phyloP scores from a whole-genome alignment of 2,888 invertebrate species.

The Invenusta paracnida region DNA sequence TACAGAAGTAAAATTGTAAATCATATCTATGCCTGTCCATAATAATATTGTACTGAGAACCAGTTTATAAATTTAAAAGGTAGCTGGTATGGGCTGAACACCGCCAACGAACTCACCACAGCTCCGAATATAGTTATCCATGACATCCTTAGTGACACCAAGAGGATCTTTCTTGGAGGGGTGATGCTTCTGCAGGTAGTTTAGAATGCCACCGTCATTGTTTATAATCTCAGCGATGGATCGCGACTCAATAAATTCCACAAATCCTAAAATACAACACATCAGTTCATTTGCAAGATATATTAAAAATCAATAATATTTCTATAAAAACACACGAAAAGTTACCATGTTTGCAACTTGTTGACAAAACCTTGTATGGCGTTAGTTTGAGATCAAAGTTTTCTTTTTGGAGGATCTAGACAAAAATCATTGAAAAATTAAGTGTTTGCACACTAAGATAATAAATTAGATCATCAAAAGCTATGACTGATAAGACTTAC shows the following conservation, averaged over 20 bases:
- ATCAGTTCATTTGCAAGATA: not conserved
- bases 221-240: slow-evolving; percentile 78
- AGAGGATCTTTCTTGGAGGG: slow-evolving; percentile 78
- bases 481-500: too few relatives aligned
- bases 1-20: too few relatives aligned
- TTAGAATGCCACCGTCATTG: slow-evolving; percentile 76
- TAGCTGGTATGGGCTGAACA: too few relatives aligned
- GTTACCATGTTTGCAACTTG: slow-evolving; percentile 79
- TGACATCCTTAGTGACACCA: slow-evolving; percentile 74
- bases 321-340: not conserved
- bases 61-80: too few relatives aligned
- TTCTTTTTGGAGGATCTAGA: slow-evolving; percentile 77
- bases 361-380: slow-evolving; percentile 89
- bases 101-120: too few relatives aligned
- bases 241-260: slow-evolving; percentile 87
- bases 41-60: too few relatives aligned
- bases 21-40: too few relatives aligned
- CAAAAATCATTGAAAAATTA: too few relatives aligned
- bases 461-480: too few relatives aligned
- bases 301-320: too few relatives aligned
- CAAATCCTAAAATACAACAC: slow-evolving; percentile 67
- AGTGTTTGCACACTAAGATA: too few relatives aligned
- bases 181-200: slow-evolving; percentile 83
- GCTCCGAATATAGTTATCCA: slow-evolving; percentile 83
- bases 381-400: slow-evolving; percentile 92